A percentile compares a stretch with the other conserved stretches of the same genome.
Conservation (phyloP, 2,797 vertebrate species). For the Micropoecilia bifurca region DNA sequence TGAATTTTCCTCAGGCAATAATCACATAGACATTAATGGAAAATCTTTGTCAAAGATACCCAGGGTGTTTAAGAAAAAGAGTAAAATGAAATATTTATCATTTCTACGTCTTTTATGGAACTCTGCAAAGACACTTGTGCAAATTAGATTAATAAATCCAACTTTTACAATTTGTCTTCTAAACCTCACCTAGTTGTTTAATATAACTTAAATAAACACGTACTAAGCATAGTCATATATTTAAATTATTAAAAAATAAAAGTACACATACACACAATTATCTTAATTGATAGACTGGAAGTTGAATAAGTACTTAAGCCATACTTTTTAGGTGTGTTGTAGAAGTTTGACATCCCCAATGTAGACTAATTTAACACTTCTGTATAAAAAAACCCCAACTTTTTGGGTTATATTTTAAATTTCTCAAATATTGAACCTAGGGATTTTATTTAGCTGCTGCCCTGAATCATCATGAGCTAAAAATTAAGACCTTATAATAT, state of each 20-base stretch:
- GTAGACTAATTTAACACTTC: not conserved
- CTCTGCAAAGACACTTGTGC: not conserved
- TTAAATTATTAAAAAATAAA: not conserved
- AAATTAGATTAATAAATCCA: not conserved
- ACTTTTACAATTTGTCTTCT: not conserved
- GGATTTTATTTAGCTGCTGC: not conserved
- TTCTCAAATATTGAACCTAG: not conserved
- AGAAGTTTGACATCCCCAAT: not conserved
- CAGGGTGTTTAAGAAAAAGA: not conserved
- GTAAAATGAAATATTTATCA: not conserved
- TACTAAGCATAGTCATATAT: not conserved
- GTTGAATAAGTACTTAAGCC: not conserved
- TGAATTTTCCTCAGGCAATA: conserved; percentile 64
- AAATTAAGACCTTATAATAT: not conserved
- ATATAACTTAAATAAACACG: not conserved
- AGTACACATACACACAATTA: not conserved
- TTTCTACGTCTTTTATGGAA: not conserved
- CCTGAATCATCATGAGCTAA: not conserved
- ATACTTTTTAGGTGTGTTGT: not conserved
- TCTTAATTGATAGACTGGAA: not conserved
- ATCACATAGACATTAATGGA: conserved; percentile 67
- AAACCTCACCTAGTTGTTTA: not conserved
- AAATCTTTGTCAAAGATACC: conserved; percentile 52
- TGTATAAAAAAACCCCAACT: not conserved
- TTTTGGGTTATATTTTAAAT: not conserved